Percentiles rank a stretch among this genome's conserved stretches.
phyloP scores from a whole-genome alignment of 2,797 vertebrate genomes.

The Phrynocephalus forsythii region DNA sequence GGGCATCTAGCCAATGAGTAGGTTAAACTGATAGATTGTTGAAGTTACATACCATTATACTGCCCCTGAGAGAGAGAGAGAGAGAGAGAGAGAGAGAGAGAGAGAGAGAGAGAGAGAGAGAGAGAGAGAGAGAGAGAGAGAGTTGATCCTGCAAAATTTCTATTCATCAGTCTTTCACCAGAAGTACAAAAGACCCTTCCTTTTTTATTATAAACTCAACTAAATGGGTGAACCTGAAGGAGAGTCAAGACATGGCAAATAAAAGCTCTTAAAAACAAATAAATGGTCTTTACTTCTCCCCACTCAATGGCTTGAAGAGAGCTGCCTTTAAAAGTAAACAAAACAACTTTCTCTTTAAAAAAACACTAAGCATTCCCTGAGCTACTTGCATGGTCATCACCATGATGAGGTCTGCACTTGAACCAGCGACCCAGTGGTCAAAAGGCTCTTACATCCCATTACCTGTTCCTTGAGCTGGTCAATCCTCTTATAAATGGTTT shows the following conservation, averaged over 20 bases:
- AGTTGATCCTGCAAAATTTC: no score
- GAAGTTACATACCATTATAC: background rate
- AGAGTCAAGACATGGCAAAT: background rate
- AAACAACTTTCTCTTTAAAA: background rate
- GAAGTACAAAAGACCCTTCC: no score
- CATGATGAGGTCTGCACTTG: slow-evolving; percentile 3
- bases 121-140: no score
- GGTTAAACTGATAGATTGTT: background rate
- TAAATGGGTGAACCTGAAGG: background rate
- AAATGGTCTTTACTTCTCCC: background rate
- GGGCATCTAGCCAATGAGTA: background rate
- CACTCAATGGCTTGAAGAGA: background rate
- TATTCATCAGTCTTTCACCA: no score
- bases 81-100: no score
- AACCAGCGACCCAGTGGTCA: slow-evolving; percentile 13
- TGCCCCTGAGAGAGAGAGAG: no score
- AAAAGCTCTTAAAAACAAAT: background rate
- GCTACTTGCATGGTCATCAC: background rate
- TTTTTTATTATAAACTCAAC: background rate
- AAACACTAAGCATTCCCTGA: background rate
- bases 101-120: no score
- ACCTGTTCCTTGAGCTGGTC: slow-evolving; percentile 19
- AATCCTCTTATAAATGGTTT: slow-evolving; percentile 18
- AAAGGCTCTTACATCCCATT: slow-evolving; percentile 15
- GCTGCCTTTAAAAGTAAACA: background rate